These are phyloP conservation scores for Ictalurus punctatus DNA, from an alignment of 2,113 vertebrate species.

Conservation along the genomic window DNA sequence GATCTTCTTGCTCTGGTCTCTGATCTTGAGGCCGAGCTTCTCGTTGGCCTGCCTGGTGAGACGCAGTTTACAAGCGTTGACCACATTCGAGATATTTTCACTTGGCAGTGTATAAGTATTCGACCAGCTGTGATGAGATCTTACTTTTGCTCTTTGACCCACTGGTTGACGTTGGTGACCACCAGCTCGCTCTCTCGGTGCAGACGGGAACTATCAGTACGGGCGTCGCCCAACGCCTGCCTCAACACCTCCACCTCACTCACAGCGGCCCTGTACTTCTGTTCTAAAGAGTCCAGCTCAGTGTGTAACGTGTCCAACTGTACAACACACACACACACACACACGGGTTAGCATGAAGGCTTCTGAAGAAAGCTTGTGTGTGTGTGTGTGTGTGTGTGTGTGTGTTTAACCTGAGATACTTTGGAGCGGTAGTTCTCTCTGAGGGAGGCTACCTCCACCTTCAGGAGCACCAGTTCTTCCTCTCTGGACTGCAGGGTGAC, in stretches of 20 bases:
- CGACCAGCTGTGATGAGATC: not conserved
- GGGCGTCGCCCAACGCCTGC: conserved; percentile 47
- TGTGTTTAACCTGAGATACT: conserved; percentile 62
- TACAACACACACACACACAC: not conserved
- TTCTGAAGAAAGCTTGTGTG: not conserved
- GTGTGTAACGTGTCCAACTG: conserved; percentile 57
- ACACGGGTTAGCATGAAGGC: not conserved
- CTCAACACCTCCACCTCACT: conserved; percentile 59
- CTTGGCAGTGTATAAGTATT: not conserved
- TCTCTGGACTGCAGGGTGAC: conserved; percentile 67
- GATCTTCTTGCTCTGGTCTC: conserved; percentile 72
- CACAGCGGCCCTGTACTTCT: conserved; percentile 52
- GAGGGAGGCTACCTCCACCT: conserved; percentile 71
- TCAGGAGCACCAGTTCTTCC: conserved; percentile 70
- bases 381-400: not conserved
- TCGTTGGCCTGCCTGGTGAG: conserved; percentile 72
- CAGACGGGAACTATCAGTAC: conserved; percentile 56
- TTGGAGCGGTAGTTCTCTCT: conserved; percentile 68
- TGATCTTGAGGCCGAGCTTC: conserved; percentile 71
- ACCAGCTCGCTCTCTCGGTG: conserved; percentile 70
- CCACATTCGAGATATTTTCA: not conserved
- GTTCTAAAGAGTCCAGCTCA: conserved; percentile 47
- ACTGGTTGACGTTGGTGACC: conserved; percentile 71
- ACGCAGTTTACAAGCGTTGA: not conserved
- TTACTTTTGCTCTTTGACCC: conserved; percentile 73